Base-by-base conservation (phyloP, 2,888 invertebrate species). In the Eurytoma californica region DNA sequence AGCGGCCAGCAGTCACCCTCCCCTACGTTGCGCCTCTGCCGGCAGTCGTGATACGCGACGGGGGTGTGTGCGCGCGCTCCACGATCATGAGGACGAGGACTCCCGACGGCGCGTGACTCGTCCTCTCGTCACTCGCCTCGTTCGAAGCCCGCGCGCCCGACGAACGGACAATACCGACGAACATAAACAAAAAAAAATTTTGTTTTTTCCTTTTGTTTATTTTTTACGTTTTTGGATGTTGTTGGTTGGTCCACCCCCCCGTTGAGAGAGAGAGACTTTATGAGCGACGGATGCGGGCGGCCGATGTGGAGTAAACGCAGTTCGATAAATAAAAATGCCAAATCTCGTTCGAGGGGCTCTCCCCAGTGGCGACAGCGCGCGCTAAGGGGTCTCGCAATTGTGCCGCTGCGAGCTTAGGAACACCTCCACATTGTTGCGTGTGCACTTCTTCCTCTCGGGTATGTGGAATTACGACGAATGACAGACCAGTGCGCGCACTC, bases 1-100 rank as follows among this genome's bases (percentile, higher is more conserved):
- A 24, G 24, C 24, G 24, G 49, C 65, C 16, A 60, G 24, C 53
- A 63, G 61, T 68, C 72, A 75, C 70, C 65, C 58, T 72, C 78
- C 20, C 55, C 55, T 16, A 51, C 53, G 55, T 28, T 68, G 39
- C 53, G 53, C 68, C 18, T 55, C 68, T 73, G 67, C 66, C 63
- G 65, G 60, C 49, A 28, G 28, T 65, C 73, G 70, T 39, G 39
- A 39, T 12, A 30, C 67, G 14, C 28, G 30, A 63, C 30, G 49
- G 24, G 28, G 60, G 12, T 69, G 57, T 69, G 28, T 69, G 28
- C 30, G 61, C 61, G 13, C 61, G 9, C 28, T 14, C 28, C 24
- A 7, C 55, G 47, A 49, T n/a, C 65, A 49, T 47, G 65, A 49
- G 65, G 65, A 49, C 65, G 18, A 65, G 65, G 47, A 20, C 12